These are phyloP conservation scores for Oryzias celebensis DNA, from an alignment of 2,113 vertebrate species.

Conservation along the genomic window DNA sequence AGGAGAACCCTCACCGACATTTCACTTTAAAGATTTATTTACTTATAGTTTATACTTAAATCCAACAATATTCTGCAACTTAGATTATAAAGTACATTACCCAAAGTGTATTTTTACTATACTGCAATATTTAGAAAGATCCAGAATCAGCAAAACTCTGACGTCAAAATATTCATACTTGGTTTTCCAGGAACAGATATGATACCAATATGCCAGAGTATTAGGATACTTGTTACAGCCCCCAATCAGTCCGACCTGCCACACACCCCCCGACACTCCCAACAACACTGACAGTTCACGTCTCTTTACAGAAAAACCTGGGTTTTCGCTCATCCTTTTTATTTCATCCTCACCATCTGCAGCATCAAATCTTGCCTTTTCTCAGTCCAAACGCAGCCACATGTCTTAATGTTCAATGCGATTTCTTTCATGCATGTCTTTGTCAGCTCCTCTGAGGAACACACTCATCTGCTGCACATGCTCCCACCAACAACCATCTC, in stretches of 20 bases:
- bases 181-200: too few relatives aligned
- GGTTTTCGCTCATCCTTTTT: slow-evolving; percentile 31
- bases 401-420: neutral
- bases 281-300: slow-evolving; percentile 31
- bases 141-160: too few relatives aligned
- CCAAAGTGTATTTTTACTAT: too few relatives aligned
- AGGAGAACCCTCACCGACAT: too few relatives aligned
- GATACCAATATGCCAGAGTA: too few relatives aligned
- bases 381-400: slow-evolving; percentile 10
- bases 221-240: too few relatives aligned
- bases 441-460: neutral
- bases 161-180: too few relatives aligned
- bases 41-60: too few relatives aligned
- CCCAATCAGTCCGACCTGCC: neutral
- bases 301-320: neutral
- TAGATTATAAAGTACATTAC: too few relatives aligned
- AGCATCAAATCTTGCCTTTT: slow-evolving; percentile 3
- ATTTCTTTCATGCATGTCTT: neutral
- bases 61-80: too few relatives aligned
- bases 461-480: neutral
- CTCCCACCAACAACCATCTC: neutral
- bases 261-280: slow-evolving; percentile 64
- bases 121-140: too few relatives aligned
- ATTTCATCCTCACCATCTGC: slow-evolving; percentile 23
- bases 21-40: too few relatives aligned